Base-by-base conservation (phyloP, 2,797 vertebrate species). In the Xenopus petersii region DNA sequence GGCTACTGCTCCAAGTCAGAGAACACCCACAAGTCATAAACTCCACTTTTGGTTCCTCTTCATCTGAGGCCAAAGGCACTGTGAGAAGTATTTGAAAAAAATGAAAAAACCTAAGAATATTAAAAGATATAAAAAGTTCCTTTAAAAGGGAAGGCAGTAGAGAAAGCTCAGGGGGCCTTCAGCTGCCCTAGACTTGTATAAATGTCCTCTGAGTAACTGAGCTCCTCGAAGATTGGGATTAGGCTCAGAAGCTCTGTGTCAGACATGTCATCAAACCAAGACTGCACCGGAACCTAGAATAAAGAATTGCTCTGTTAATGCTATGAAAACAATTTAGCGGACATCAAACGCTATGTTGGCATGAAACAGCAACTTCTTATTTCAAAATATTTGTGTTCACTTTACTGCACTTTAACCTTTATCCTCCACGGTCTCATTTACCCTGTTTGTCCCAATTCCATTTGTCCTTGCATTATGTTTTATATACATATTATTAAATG, bases 181-280 rank as follows among this genome's bases (percentile, higher is more conserved):
- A 96, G 89, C 84, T 95, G 93, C 84, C 93, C 92, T 70, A 98
- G 93, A 82, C 89, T 89, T 80, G 89, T 81, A 84, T 95, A 97
- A 82, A 97, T 89, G 36, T 96, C 86, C 7, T 97, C 94, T 0
- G 93, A 89, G 79, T 89, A 90, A 15, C 95, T 95, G 12, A 97
- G 86, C 84, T 96, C 95, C 86, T 97, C 95, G 55, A 97, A 96
- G 81, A 96, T 88, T 0, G 95, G 95, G 80, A 97, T 90, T 64
- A 98, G 91, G 82, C 94, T 94, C 81, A 96, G 93, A 85, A 97
- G 89, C 84, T 97, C 95, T 0, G 91, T 91, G 70, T 97, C 95
- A 11, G 94, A 92, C 85, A 93, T 90, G 75, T 97, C 95, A 49
- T 97, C 95, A 77, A 97, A 97, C 95, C 95, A 97, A 15, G 95